Base-by-base conservation (phyloP, 2,113 vertebrate species). In the Chinchilla lanigera region DNA sequence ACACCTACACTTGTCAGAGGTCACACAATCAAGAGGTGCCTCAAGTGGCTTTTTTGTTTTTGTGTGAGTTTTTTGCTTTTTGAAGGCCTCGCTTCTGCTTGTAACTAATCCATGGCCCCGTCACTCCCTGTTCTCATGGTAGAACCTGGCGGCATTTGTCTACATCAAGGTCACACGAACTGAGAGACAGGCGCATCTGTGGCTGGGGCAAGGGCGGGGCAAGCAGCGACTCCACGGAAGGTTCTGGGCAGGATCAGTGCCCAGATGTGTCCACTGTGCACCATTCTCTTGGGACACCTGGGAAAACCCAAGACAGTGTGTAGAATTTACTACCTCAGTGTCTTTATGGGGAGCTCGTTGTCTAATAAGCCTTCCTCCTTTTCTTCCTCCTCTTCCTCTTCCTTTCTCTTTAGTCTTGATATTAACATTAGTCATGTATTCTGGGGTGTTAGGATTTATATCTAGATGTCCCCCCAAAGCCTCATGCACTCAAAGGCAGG, bases 151-250 rank as follows among this genome's bases (percentile, higher is more conserved):
- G 0, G 52, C 9, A 58, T 90, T 9, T n/a, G 38, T 30, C 35
- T 63, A 54, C 67, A 87, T 65, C 61, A 80, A 88, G 54, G 86
- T 80, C 30, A 24, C 10, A 2, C 12, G 28, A 20, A 78, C 44
- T 0, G 14, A 14, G 33, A 56, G 30, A 6, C 14, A 8, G 4
- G 50, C 1, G 14, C 24, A 22, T 3, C 11, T 0, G n/a, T 6
- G 30, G 17, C 16, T 38, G 38, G 44, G 58, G 0, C 22, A 11
- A 67, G 71, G 24, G 19, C 4, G 0, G 69, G 50, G 82, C 16
- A 50, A 69, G 60, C 19, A 47, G 44, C 22, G 10, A 2, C 60
- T 52, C 17, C 7, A 0, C 4, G 38, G 75, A 41, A 71, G 22
- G 11, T 35, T 28, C 86, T 41, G 83, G 44, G 35, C 13, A 60